These are phyloP conservation scores for Drosophila oshimai DNA, from an alignment of 1,140 invertebrate species.

Conservation along the genomic window DNA sequence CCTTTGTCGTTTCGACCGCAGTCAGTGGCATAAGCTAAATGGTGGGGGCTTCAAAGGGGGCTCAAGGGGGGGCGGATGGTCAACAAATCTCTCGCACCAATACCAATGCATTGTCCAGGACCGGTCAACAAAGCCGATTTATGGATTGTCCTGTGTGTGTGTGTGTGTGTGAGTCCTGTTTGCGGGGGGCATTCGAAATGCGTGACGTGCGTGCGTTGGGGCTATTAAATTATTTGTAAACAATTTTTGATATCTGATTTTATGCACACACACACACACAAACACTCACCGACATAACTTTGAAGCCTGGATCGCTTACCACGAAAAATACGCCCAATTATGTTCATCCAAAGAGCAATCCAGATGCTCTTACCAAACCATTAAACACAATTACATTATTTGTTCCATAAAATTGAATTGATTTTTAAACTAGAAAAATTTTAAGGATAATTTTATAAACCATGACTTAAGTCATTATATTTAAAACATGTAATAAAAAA, in stretches of 20 bases:
- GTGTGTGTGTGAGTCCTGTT: slow-evolving; percentile 11
- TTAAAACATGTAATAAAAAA: no score
- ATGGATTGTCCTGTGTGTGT: slow-evolving; percentile 30
- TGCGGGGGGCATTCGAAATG: slow-evolving; percentile 28
- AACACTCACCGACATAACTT: slow-evolving; percentile 51
- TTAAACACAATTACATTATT: no score
- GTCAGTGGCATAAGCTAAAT: slow-evolving; percentile 29
- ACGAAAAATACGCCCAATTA: slow-evolving; percentile 23
- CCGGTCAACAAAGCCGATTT: slow-evolving; percentile 55
- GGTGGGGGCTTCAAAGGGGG: not conserved
- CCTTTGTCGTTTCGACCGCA: slow-evolving; percentile 37
- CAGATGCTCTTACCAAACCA: not conserved
- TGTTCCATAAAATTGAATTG: no score
- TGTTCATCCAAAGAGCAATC: not conserved
- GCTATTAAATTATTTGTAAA: slow-evolving; percentile 81
- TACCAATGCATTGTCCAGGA: slow-evolving; percentile 44
- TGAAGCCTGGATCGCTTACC: slow-evolving; percentile 12
- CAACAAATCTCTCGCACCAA: slow-evolving; percentile 49
- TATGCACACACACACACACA: slow-evolving; percentile 55
- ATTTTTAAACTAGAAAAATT: no score
- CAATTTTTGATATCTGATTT: slow-evolving; percentile 81
- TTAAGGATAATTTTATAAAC: no score
- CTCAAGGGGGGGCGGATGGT: not conserved
- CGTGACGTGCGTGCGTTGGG: slow-evolving; percentile 65
- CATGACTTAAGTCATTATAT: no score